Base-by-base conservation (phyloP, 2,888 invertebrate genomes). In the Bombylius major region DNA sequence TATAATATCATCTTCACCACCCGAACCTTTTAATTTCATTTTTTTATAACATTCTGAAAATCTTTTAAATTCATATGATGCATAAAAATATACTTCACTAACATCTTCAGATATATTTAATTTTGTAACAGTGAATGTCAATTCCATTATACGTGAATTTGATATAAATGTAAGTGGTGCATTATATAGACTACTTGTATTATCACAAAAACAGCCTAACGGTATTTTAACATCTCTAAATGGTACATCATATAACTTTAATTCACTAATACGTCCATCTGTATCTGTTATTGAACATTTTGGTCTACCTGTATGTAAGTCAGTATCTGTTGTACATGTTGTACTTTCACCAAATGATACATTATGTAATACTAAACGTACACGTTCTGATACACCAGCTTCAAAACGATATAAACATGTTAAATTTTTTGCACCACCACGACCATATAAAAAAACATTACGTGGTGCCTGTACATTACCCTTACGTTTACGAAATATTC, bases 61-160 rank as follows among this genome's bases (percentile, higher is more conserved):
- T 9, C 80, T 76, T 33, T 85, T 76, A 55, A 84, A 77, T 66
- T 86, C 84, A 66, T 84, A 85, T 12, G 78, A 75, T 7, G 86
- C 89, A 65, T 83, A 84, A 72, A 90, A 89, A 74, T 84, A 86
- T 54, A 91, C 78, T 66, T 87, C 83, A 39, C 87, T 82, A 69
- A 87, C 89, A 72, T 93, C 89, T 72, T 92, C 89, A 52, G 82
- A 81, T 54, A 89, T 82, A 64, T 81, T 80, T 76, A 92, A 82
- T 55, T 81, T 77, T 59, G 82, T 82, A 59, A 90, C 82, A 65
- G 82, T 80, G 70, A 90, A 87, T 63, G 82, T 84, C 56, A 92
- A 75, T 74, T 90, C 89, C 66, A 91, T 76, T 49, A 83, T 81
- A 58, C 82, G 76, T 34, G 85, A 82, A 42, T 83, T 77, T 11